Evolutionary conservation across 2,797 vertebrate species (phyloP), one percentile per base, ranked within the genome.

Genomic region (Cercopithecus mitis): DNA sequence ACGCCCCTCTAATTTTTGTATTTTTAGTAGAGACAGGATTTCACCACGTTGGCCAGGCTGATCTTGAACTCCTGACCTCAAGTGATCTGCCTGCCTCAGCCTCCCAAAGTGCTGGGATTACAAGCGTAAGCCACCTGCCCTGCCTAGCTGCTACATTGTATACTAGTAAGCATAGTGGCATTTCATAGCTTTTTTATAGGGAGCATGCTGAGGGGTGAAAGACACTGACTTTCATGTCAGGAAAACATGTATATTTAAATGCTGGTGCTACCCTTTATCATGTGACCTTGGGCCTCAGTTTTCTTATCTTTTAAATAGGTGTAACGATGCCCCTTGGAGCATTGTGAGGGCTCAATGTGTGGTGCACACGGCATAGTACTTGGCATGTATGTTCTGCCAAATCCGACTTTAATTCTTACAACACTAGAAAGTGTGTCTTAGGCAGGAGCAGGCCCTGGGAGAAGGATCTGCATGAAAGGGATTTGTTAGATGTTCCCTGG

Each of bases 301-400:
- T 75, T 43, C 75, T 80, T 61, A 14, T n/a, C 77, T 76, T 88
- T 64, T 33, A 25, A 77, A 39, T 27, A 67, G 90, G 76, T 13
- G 20, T 13, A 7, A 7, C 4, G 17, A 24, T 24, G 83, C 12
- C 50, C 12, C 39, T 70, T 13, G 83, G 55, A 58, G 39, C 7
- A 5, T 2, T 0, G 20, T 25, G 27, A 57, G 58, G 83, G 10
- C 22, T 36, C 64, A 9, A 0, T 0, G 36, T 67, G 36, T 2
- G 24, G 30, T 43, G 27, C 0, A 2, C 14, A 14, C 4, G 3
- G 39, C 17, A 1, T 1, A 3, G 43, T 43, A 10, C 43, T 61
- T 4, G n/a, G 9, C n/a, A 9, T 0, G 20, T 5, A 1, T 2
- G 13, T 0, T 3, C 17, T 50, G n/a, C 64, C 10, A 0, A 25